phyloP scores from a whole-genome alignment of 2,113 vertebrate species.

The Toxotes jaculatrix region DNA sequence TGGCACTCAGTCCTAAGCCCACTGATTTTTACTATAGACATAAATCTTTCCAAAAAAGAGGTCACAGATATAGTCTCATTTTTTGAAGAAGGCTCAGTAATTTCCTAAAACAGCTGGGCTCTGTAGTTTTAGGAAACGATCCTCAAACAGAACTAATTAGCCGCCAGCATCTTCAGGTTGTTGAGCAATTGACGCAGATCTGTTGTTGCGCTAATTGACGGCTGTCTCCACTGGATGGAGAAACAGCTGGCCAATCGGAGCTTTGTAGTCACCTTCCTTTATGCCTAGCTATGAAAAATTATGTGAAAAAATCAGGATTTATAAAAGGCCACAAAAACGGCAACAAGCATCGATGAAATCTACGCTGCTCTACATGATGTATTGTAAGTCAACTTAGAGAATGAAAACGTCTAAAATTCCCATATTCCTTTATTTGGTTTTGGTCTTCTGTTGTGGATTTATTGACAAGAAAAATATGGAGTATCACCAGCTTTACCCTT shows the following conservation, averaged over 20 bases:
- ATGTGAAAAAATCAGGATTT: neutral
- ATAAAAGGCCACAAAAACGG: neutral
- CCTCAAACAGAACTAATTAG: neutral
- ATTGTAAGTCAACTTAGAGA: no score
- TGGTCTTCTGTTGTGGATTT: slow-evolving; percentile 6
- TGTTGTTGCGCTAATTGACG: neutral
- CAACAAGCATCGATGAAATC: neutral
- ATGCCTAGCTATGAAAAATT: neutral
- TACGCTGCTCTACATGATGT: neutral
- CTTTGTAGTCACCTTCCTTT: neutral
- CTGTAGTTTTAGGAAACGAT: neutral
- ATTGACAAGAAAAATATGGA: slow-evolving; percentile 8
- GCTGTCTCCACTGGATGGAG: neutral
- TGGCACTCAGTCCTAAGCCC: neutral
- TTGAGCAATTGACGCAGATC: neutral
- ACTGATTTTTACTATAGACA: neutral
- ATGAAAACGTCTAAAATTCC: no score
- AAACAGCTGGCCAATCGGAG: neutral
- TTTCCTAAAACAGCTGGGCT: neutral
- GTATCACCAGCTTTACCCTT: no score
- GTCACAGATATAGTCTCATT: neutral
- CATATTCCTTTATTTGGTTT: neutral
- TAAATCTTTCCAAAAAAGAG: neutral
- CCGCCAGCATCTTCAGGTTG: neutral
- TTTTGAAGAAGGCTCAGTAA: no score